These are phyloP conservation scores for Tetrao urogallus DNA, from an alignment of 2,113 vertebrate genomes.

Conservation along the genomic window DNA sequence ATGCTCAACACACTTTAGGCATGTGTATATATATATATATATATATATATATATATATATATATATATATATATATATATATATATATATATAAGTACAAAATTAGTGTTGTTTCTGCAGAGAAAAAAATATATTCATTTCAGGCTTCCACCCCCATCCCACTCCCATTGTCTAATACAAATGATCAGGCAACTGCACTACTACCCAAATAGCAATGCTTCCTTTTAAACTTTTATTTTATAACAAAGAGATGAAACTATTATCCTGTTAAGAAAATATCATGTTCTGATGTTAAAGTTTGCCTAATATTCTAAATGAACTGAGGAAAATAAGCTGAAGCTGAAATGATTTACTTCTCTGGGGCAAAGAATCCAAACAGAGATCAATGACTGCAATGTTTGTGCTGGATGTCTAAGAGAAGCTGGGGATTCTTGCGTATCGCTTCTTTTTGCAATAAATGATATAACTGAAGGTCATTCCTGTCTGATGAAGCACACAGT, in stretches of 20 bases:
- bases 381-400: neutral
- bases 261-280: neutral
- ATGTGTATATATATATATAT: neutral
- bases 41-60: neutral
- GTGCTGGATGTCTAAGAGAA: accelerated
- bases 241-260: neutral
- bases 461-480: neutral
- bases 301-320: neutral
- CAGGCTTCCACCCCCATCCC: neutral
- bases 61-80: neutral
- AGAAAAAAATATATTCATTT: neutral
- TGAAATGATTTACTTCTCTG: neutral
- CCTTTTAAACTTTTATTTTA: neutral
- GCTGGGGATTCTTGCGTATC: neutral
- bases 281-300: neutral
- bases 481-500: accelerated
- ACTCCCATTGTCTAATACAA: neutral
- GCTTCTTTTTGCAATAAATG: neutral
- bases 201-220: neutral
- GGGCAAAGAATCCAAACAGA: neutral
- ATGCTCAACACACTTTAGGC: neutral
- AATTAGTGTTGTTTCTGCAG: neutral
- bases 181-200: neutral
- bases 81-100: too few relatives aligned
- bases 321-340: neutral